These are phyloP conservation scores for Dexiosoma caninum DNA, from an alignment of 2,888 invertebrate species.

Conservation along the genomic window DNA sequence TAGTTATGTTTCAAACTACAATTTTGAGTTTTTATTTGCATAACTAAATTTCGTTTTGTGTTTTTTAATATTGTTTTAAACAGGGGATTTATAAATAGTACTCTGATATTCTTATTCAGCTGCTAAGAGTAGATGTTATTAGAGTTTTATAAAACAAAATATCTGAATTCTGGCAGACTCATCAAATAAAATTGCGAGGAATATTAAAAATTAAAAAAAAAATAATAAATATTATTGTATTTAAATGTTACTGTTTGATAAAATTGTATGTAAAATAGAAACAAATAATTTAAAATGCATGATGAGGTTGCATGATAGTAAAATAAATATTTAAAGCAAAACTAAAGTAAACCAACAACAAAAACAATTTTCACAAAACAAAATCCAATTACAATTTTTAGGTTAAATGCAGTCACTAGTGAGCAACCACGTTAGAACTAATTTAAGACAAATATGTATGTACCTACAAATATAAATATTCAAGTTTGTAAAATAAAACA, in stretches of 20 bases:
- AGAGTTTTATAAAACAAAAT: too few relatives aligned
- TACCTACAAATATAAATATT: neutral
- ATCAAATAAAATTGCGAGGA: neutral
- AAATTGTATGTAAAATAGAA: constrained; percentile 61
- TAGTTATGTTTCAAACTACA: too few relatives aligned
- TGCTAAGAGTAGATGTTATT: too few relatives aligned
- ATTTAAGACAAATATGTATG: neutral
- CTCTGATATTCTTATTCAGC: too few relatives aligned
- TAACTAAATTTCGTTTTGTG: too few relatives aligned
- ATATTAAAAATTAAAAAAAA: neutral
- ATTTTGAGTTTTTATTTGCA: too few relatives aligned
- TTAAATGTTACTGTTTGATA: too few relatives aligned
- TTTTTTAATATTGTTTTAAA: too few relatives aligned
- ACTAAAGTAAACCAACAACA: constrained; percentile 35
- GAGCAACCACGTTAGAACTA: neutral
- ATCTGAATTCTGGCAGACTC: too few relatives aligned
- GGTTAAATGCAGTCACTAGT: constrained; percentile 60
- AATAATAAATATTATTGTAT: neutral
- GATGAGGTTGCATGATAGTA: constrained; percentile 29
- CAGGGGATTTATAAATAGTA: too few relatives aligned
- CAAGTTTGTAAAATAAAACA: neutral
- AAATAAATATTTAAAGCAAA: constrained; percentile 40
- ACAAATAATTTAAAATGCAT: constrained; percentile 41
- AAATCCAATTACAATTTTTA: constrained; percentile 67
- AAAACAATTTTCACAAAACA: constrained; percentile 21